A percentile compares a stretch with the other conserved stretches of the same genome.
phyloP scores from a whole-genome alignment of 1,140 invertebrate genomes.

The Meloidogyne floridensis region DNA sequence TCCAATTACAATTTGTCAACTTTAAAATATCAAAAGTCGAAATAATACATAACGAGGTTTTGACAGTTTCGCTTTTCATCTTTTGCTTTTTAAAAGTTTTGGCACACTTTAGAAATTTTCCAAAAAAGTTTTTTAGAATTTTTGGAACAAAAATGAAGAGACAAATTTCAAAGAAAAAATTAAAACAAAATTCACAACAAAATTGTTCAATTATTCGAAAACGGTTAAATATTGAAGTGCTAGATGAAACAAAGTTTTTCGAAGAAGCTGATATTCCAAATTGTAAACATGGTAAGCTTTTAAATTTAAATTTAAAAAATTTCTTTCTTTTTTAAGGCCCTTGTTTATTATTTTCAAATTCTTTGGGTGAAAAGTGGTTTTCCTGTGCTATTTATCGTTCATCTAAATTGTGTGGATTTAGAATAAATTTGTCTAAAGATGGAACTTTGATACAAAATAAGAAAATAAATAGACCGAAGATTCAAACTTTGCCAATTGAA shows the following conservation, averaged over 20 bases:
- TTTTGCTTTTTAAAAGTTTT: too few relatives aligned
- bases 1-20: too few relatives aligned
- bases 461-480: not conserved
- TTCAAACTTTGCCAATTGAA: constrained; percentile 13
- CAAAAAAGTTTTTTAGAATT: too few relatives aligned
- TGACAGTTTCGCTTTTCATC: too few relatives aligned
- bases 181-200: not conserved
- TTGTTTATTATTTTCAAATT: constrained; percentile 25
- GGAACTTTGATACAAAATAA: not conserved
- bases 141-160: not conserved
- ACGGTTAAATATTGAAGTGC: constrained; percentile 8
- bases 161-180: not conserved
- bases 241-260: not conserved
- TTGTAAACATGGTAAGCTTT: constrained; percentile 19
- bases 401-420: constrained; percentile 16
- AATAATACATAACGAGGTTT: not conserved
- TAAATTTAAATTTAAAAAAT: constrained; percentile 3
- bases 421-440: not conserved
- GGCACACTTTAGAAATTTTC: too few relatives aligned
- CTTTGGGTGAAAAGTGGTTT: constrained; percentile 19
- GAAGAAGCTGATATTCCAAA: not conserved
- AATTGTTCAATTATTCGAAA: constrained; percentile 2
- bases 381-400: constrained; percentile 27
- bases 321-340: constrained; percentile 20
- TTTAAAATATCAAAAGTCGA: not conserved